These are phyloP conservation scores for Apamea sordens DNA, from an alignment of 2,888 invertebrate species.

Conservation along the genomic window DNA sequence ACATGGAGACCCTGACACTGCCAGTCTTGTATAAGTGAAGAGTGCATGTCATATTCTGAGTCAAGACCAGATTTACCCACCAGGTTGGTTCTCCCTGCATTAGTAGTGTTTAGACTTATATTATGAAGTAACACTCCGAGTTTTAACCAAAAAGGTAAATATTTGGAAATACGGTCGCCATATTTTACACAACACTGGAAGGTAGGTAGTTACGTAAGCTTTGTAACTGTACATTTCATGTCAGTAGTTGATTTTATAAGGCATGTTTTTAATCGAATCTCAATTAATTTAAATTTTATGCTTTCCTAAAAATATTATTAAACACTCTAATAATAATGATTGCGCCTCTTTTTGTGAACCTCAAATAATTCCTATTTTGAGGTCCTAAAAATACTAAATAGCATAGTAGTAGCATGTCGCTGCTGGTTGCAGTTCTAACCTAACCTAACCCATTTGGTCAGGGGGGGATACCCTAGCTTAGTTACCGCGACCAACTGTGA, in stretches of 20 bases:
- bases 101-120: constrained; percentile 24
- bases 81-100: neutral
- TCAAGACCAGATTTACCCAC: neutral
- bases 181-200: constrained; percentile 29
- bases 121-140: constrained; percentile 19
- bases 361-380: neutral
- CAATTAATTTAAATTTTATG: neutral
- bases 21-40: neutral
- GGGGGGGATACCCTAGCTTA: too few relatives aligned
- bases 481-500: neutral
- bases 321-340: neutral
- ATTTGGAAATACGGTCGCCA: constrained; percentile 37
- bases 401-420: too few relatives aligned
- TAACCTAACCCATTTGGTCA: neutral
- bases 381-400: neutral
- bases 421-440: too few relatives aligned
- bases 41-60: neutral
- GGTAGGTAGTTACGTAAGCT: constrained; percentile 16
- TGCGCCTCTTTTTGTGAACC: neutral
- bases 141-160: constrained; percentile 46
- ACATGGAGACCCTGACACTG: neutral
- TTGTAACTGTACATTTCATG: neutral
- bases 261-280: neutral
- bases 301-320: neutral
- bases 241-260: neutral